phyloP scores from a whole-genome alignment of 2,113 vertebrate species.

The Tragelaphus imberbis region DNA sequence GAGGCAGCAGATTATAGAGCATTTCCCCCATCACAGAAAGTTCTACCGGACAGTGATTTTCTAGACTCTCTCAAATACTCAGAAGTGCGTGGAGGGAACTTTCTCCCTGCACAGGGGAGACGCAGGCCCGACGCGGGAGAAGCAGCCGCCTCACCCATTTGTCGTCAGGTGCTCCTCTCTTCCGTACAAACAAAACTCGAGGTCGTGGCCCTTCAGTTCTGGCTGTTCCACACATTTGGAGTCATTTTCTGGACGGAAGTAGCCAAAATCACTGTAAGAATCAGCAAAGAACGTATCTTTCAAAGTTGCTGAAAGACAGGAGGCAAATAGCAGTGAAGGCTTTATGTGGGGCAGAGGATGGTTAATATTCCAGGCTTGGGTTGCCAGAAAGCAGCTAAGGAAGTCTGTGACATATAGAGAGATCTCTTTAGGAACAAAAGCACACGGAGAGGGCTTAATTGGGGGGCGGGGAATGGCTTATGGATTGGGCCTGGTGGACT shows the following conservation, averaged over 20 bases:
- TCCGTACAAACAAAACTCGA: slow-evolving; percentile 91
- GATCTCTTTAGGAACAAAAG: not conserved
- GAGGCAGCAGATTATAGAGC: not conserved
- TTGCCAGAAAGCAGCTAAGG: not conserved
- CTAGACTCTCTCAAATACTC: not conserved
- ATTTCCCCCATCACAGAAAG: not conserved
- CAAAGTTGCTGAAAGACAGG: not conserved
- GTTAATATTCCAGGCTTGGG: not conserved
- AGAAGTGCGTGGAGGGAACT: not conserved
- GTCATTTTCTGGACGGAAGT: slow-evolving; percentile 89
- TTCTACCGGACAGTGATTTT: not conserved
- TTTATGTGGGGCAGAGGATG: not conserved
- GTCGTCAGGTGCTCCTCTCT: slow-evolving; percentile 88
- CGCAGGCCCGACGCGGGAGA: rapidly evolving
- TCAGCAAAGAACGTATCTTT: slow-evolving; percentile 2
- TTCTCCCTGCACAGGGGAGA: not conserved
- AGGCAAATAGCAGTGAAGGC: not conserved
- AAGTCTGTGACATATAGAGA: not conserved
- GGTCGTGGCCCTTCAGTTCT: slow-evolving; percentile 87
- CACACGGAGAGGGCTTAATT: not conserved
- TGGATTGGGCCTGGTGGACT: not conserved
- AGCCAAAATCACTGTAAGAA: slow-evolving; percentile 91
- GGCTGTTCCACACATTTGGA: slow-evolving; percentile 90
- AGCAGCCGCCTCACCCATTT: slow-evolving; percentile 81
- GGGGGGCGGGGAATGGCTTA: not conserved